These are phyloP conservation scores for Coryphaenoides rupestris DNA, from an alignment of 2,113 vertebrate species.

Conservation along the genomic window DNA sequence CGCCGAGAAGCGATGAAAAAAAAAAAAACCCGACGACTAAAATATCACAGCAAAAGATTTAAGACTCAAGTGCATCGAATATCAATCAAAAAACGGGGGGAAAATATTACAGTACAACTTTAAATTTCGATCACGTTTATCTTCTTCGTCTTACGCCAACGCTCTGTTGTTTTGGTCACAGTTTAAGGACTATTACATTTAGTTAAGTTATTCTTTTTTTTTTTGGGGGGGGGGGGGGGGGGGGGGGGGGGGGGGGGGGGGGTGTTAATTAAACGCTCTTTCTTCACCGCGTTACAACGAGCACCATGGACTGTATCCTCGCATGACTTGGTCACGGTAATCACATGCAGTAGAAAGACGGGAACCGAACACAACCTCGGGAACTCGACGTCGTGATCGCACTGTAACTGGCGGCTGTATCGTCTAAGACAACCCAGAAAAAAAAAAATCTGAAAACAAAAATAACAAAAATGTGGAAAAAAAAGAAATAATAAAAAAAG, in stretches of 20 bases:
- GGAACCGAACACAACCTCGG: constrained; percentile 23
- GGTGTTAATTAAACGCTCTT: constrained; percentile 31
- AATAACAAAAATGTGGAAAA: no score
- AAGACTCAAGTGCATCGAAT: constrained; percentile 71
- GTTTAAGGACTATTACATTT: constrained; percentile 50
- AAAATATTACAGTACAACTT: constrained; percentile 46
- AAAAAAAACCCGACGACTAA: constrained; percentile 44
- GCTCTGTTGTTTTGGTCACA: constrained; percentile 64
- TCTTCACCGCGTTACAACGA: constrained; percentile 29
- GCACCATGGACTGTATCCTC: constrained; percentile 30
- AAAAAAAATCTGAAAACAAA: constrained; percentile 29
- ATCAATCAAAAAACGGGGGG: constrained; percentile 39
- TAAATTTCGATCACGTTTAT: constrained; percentile 30
- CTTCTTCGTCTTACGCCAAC: constrained; percentile 35
- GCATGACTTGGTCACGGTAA: constrained; percentile 35
- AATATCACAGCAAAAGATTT: constrained; percentile 63
- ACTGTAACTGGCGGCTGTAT: constrained; percentile 34
- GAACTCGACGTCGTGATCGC: constrained; percentile 25
- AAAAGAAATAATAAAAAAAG: constrained; percentile 30
- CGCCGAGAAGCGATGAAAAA: constrained; percentile 20
- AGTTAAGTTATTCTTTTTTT: constrained; percentile 8
- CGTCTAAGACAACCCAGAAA: constrained; percentile 14
- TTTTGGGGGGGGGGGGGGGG: constrained; percentile 39
- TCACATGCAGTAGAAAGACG: constrained; percentile 53
- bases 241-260: constrained; percentile 46